Base-by-base conservation (phyloP, 2,113 vertebrate genomes). In the Apeltes quadracus region DNA sequence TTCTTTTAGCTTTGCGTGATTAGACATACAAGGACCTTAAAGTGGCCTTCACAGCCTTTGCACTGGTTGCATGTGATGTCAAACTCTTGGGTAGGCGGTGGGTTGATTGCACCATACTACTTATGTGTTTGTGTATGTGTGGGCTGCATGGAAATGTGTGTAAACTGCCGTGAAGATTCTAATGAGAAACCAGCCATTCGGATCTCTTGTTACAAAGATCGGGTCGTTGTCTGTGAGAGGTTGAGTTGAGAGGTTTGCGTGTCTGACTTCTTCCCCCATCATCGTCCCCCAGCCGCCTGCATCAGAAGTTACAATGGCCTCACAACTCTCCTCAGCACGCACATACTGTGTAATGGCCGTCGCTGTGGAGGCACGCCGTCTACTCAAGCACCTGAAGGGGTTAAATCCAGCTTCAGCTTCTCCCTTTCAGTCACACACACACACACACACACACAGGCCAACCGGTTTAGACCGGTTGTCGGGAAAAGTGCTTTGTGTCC, bases 401-500 rank as follows among this genome's bases (percentile, higher is more conserved):
- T 96, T 95, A 95, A 96, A 94, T 92, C 91, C 89, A 90, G 92
- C 93, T 93, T 93, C 91, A 87, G 92, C 87, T 88, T 92, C 94
- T 92, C 92, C 87, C 90, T 91, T 88, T 34, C 77, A 46, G 3
- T 72, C 79, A 69, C 61, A 69, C 75, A 78, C 73, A 73, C 67
- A 76, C 54, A 71, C 46, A 77, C 76, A 76, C 78, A 82, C 79
- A 87, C 87, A 94, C 93, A 83, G 85, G 88, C 76, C 90, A 81
- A 94, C 96, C 92, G 92, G 96, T 96, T 96, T 92, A 95, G 94
- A 94, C 96, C 91, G 93, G 96, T 97, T 98, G 94, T 94, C 93
- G 91, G 94, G 95, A 96, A 96, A 95, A 94, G 94, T 95, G 95
- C 96, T 92, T 98, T 97, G 96, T 96, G 92, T 94, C 95, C 89